phyloP scores from a whole-genome alignment of 2,797 vertebrate species.

The Otolemur crassicaudatus region DNA sequence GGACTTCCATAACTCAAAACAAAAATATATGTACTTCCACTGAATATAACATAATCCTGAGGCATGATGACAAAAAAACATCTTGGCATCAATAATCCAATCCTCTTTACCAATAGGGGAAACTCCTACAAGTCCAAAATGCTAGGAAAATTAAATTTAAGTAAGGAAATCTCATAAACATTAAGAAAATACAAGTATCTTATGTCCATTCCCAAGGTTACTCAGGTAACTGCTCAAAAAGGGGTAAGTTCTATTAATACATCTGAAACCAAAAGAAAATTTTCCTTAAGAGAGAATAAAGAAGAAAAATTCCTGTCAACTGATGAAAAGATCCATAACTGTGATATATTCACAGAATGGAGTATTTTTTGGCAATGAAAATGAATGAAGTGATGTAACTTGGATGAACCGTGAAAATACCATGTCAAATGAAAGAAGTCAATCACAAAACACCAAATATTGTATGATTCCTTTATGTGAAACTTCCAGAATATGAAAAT shows the following conservation, averaged over 20 bases:
- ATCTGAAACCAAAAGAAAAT: neutral
- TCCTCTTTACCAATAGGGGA: neutral
- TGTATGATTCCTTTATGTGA: neutral
- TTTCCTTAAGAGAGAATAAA: neutral
- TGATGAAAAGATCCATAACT: neutral
- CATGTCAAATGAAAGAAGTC: neutral
- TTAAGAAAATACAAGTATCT: neutral
- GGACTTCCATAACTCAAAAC: neutral
- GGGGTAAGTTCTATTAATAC: neutral
- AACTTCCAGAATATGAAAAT: neutral
- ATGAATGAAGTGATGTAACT: neutral
- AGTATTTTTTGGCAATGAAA: neutral
- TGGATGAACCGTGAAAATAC: neutral
- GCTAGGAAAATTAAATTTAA: neutral
- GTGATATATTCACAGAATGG: neutral
- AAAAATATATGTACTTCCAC: neutral
- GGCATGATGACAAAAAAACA: neutral
- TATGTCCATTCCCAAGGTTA: neutral
- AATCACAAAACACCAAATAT: neutral
- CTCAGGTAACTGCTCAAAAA: neutral
- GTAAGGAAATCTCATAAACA: neutral
- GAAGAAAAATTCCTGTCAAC: neutral
- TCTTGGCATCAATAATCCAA: neutral
- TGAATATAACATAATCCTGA: neutral
- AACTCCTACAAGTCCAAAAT: neutral